Base-by-base conservation (phyloP, 92 coral and sea anemone species). In the Porites divaricata region DNA sequence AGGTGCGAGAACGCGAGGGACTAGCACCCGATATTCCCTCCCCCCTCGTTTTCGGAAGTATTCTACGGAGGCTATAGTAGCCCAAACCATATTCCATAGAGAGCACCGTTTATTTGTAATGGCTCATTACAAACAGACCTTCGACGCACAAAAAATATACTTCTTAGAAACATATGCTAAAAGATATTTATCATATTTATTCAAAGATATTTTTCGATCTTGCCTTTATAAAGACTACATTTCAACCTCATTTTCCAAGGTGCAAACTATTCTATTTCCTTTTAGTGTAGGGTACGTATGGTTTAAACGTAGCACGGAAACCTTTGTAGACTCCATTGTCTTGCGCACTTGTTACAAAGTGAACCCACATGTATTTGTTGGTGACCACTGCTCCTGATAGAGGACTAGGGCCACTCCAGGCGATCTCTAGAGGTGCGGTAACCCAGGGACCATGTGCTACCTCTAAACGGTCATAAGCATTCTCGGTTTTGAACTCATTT, bases 381-480 rank as follows among this genome's bases (percentile, higher is more conserved):
- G 97, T 83, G 5, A 84, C 88, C 81, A 96, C 89, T 67, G 85
- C 84, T 59, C 97, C 98, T 61, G 86, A 78, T 17, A 92, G 89
- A 68, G 94, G 94, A 72, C 93, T 85, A 77, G 95, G 89, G 58
- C 99, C 99, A 51, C 98, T 92, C 92, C 93, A 95, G 70, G 94
- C 91, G 26, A 95, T 88, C 78, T 90, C 93, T 25, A 88, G 89
- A 23, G 93, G 91, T 79, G 94, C 82, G 59, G 95, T 92, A 62
- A 90, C 92, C 92, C 93, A 90, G 25, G 99, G 99, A 2, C 98
- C 98, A 25, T 89, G 95, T n/a, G 96, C 88, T 35, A 93, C 89
- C 48, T 87, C 95, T 35, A 96, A 83, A 51, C 97, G 95, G 66
- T 96, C 99, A 81, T 94, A 95, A 49, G 95, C 94, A 73, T 90